Evolutionary conservation across 2,113 vertebrate genomes (phyloP), one percentile per base, ranked within the genome.

Genomic region (Sceloporus tristichus): DNA sequence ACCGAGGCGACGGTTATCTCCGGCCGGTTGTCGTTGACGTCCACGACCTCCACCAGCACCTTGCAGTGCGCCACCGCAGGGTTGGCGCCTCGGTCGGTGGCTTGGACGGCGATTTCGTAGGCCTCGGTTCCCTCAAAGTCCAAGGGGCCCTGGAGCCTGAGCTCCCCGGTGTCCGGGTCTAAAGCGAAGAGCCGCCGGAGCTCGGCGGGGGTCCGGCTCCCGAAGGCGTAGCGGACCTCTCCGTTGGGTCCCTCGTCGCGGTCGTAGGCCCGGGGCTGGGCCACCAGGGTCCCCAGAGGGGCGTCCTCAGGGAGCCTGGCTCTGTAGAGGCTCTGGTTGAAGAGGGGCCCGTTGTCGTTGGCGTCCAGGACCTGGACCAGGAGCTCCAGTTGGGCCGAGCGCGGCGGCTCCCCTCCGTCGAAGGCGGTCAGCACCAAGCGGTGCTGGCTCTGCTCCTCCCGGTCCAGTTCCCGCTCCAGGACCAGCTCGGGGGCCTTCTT

Each of bases 191-290:
- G 95, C 53, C 97, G 95, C 78, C 96, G 93, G 90, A 96, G 95
- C 70, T 95, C 93, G 34, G 95, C 91, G 0, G 96, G 95, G 0
- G 96, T 97, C 93, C 97, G 97, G 76, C 96, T 97, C 85, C 96
- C 95, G 87, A 97, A 97, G 23, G 97, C 96, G 73, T 97, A 97
- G 83, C 95, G 0, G 0, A 98, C 94, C 40, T 97, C 97, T 5
- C 97, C 97, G 0, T 98, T 98, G 85, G 94, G 92, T 42, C 97
- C 98, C 88, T 97, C 97, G 85, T 98, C 98, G 92, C 96, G 94
- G 78, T 98, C 98, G 0, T 96, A 96, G 0, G 97, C 97, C 1
- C 56, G 92, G 74, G 96, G 94, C 56, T 76, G 94, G 48, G 96
- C 88, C 0, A 98, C 93, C 42, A 95, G 88, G 2, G 97, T 95